These are phyloP conservation scores for Brenthis daphne DNA, from an alignment of 2,888 invertebrate species.

Conservation along the genomic window DNA sequence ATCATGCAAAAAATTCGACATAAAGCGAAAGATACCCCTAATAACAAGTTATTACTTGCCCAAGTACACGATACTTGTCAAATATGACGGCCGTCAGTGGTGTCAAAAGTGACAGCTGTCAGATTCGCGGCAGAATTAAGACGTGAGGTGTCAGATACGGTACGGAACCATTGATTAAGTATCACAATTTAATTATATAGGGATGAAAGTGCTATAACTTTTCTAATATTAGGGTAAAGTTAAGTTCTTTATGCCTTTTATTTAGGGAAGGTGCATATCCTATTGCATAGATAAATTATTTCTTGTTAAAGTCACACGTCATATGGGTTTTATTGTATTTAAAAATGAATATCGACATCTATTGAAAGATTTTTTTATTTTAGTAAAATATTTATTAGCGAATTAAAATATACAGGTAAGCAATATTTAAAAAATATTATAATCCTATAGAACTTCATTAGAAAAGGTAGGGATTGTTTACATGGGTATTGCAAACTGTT, in stretches of 20 bases:
- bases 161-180: slow-evolving; percentile 69
- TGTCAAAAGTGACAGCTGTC: slow-evolving; percentile 63
- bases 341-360: no score
- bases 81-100: slow-evolving; percentile 57
- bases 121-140: slow-evolving; percentile 57
- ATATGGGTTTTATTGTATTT: no score
- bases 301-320: no score
- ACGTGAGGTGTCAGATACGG: slow-evolving; percentile 60
- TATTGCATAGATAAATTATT: no score
- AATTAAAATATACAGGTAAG: no score
- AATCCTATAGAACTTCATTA: no score
- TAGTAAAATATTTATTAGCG: no score
- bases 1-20: slow-evolving; percentile 55
- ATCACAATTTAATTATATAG: slow-evolving; percentile 69
- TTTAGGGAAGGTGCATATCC: no score
- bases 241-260: background rate
- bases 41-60: slow-evolving; percentile 65
- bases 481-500: no score
- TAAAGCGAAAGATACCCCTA: slow-evolving; percentile 65
- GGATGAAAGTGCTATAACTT: slow-evolving; percentile 21
- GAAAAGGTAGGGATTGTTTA: no score
- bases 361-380: no score
- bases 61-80: slow-evolving; percentile 62
- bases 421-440: no score
- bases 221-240: slow-evolving; percentile 5